Conservation (phyloP, 2,113 vertebrate genomes). For the Forbesichthys agassizii region DNA sequence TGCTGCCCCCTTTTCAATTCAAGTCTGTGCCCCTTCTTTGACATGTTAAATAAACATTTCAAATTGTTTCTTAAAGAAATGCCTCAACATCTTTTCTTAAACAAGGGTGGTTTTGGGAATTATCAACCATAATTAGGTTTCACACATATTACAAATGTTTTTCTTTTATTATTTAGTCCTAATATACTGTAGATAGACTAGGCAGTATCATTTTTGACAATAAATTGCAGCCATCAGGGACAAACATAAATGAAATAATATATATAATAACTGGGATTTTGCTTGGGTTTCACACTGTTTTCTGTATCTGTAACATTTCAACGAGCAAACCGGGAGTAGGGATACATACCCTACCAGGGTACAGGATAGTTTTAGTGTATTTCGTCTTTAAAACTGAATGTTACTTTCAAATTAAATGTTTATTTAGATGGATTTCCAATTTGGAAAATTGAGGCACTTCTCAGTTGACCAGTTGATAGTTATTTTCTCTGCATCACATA, state of each 20-base stretch:
- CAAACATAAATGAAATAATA: too few relatives aligned
- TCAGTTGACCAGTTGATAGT: conserved; percentile 2
- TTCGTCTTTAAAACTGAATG: conserved; percentile 43
- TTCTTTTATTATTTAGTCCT: conserved; percentile 14
- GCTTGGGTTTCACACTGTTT: background rate
- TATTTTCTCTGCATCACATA: conserved; percentile 26
- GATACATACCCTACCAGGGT: too few relatives aligned
- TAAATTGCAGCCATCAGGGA: too few relatives aligned
- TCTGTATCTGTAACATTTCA: background rate
- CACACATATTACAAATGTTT: conserved; percentile 6
- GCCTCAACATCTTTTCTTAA: conserved; percentile 41
- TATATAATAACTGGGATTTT: conserved; percentile 19
- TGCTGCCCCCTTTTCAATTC: conserved; percentile 71
- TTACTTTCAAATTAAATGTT: conserved; percentile 63
- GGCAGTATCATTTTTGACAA: conserved; percentile 11
- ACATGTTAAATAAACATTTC: conserved; percentile 83
- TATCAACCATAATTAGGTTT: conserved; percentile 24
- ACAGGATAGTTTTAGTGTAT: background rate
- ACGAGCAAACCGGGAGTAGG: too few relatives aligned
- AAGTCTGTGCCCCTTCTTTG: conserved; percentile 76
- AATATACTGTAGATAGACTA: conserved; percentile 20
- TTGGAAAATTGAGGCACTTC: background rate
- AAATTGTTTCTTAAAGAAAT: conserved; percentile 77
- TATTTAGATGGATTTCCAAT: conserved; percentile 9
- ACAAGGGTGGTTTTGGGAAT: conserved; percentile 13